phyloP scores from a whole-genome alignment of 2,797 vertebrate species.

The Poliocrania exsul region DNA sequence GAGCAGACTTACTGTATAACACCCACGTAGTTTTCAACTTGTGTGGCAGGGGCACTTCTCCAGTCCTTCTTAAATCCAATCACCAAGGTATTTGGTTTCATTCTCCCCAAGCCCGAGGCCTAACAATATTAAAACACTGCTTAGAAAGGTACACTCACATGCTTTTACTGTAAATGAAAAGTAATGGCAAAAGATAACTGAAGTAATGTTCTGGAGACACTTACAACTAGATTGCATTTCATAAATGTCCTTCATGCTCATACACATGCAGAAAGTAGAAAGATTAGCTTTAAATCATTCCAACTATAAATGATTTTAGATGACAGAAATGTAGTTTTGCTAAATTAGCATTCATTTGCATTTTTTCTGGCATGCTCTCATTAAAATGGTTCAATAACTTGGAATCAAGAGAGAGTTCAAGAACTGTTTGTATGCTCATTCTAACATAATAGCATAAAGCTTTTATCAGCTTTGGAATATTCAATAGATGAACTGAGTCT shows the following conservation, averaged over 20 bases:
- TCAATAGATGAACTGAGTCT: conserved; percentile 26
- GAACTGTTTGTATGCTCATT: conserved; percentile 59
- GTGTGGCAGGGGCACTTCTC: conserved; percentile 76
- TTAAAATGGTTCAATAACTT: conserved; percentile 81
- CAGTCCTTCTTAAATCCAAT: conserved; percentile 94
- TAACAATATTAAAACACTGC: conserved; percentile 71
- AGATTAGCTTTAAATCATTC: conserved; percentile 79
- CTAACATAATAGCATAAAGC: conserved; percentile 66
- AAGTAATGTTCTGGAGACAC: conserved; percentile 72
- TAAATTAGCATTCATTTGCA: conserved; percentile 81
- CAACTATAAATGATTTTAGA: conserved; percentile 75
- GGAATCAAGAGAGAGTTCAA: conserved; percentile 71
- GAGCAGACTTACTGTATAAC: conserved; percentile 91
- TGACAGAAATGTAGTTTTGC: conserved; percentile 77
- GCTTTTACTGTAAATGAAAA: conserved; percentile 68
- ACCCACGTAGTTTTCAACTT: conserved; percentile 90
- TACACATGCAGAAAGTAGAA: conserved; percentile 71
- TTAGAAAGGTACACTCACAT: conserved; percentile 34
- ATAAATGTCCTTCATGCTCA: conserved; percentile 73
- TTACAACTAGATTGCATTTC: conserved; percentile 70
- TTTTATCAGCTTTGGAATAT: conserved; percentile 56
- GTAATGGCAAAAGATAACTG: conserved; percentile 62
- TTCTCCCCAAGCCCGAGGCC: conserved; percentile 92
- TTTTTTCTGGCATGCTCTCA: conserved; percentile 79
- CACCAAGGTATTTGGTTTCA: conserved; percentile 95